Evolutionary conservation across 2,113 vertebrate genomes (phyloP).

Genomic region (Stegostoma tigrinum): DNA sequence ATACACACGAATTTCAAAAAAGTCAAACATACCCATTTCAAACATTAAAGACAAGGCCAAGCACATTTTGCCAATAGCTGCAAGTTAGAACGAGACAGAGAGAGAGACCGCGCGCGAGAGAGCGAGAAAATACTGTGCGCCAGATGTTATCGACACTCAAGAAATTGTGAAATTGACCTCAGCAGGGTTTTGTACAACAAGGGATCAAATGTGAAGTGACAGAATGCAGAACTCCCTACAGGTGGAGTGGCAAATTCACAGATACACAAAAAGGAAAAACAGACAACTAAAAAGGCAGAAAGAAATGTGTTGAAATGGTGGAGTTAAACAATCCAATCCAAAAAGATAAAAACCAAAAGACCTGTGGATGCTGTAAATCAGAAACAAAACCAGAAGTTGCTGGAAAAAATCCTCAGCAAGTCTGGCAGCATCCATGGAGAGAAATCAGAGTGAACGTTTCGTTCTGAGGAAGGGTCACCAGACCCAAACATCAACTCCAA

Average conservation of each 20-base stretch:
- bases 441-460: no score
- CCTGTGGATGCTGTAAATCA: no score
- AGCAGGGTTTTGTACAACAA: neutral
- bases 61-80: neutral
- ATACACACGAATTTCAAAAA: no score
- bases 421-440: no score
- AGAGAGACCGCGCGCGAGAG: no score
- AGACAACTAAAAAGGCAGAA: neutral
- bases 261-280: neutral
- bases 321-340: neutral
- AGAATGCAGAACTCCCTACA: neutral
- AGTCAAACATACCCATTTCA: neutral
- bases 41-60: neutral
- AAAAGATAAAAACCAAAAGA: no score
- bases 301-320: neutral
- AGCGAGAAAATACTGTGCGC: no score
- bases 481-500: no score
- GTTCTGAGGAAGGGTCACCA: fast-evolving
- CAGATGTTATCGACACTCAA: neutral
- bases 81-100: neutral
- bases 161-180: neutral
- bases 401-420: no score
- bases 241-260: neutral
- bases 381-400: no score
- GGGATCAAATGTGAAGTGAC: neutral